Evolutionary conservation across 2,888 invertebrate species (phyloP).

Genomic region (Dryomyza anilis): DNA sequence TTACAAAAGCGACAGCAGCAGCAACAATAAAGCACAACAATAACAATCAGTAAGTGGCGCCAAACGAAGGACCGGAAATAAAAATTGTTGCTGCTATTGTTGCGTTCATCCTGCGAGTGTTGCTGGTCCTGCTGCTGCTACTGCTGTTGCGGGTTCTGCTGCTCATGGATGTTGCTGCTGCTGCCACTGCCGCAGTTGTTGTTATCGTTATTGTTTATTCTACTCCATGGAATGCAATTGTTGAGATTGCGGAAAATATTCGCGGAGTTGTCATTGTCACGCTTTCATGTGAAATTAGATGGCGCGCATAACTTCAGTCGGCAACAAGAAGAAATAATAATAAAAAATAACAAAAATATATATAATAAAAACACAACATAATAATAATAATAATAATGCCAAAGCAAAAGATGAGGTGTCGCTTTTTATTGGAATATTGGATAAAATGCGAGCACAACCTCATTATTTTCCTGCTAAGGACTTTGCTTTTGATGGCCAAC

Average conservation of each 20-base stretch:
- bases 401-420: not conserved
- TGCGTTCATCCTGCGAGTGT: not conserved
- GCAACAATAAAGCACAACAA: slow-evolving; percentile 23
- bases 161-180: slow-evolving; percentile 14
- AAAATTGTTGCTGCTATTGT: slow-evolving; percentile 18
- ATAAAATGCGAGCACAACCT: no score
- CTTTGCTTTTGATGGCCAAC: no score
- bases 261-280: slow-evolving; percentile 22
- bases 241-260: slow-evolving; percentile 22
- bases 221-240: slow-evolving; percentile 19
- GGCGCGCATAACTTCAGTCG: slow-evolving; percentile 24
- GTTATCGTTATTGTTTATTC: slow-evolving; percentile 12
- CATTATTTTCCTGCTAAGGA: no score
- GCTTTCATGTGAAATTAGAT: slow-evolving; percentile 27
- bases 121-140: not conserved
- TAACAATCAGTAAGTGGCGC: slow-evolving; percentile 23
- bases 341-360: not conserved
- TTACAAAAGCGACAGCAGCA: slow-evolving; percentile 14
- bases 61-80: slow-evolving; percentile 21
- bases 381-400: not conserved
- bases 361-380: not conserved
- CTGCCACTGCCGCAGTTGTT: slow-evolving; percentile 23
- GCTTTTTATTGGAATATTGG: no score
- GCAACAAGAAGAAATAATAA: not conserved
- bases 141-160: not conserved